Conservation (phyloP, 2,888 invertebrate genomes). For the Thymelicus lineola region DNA sequence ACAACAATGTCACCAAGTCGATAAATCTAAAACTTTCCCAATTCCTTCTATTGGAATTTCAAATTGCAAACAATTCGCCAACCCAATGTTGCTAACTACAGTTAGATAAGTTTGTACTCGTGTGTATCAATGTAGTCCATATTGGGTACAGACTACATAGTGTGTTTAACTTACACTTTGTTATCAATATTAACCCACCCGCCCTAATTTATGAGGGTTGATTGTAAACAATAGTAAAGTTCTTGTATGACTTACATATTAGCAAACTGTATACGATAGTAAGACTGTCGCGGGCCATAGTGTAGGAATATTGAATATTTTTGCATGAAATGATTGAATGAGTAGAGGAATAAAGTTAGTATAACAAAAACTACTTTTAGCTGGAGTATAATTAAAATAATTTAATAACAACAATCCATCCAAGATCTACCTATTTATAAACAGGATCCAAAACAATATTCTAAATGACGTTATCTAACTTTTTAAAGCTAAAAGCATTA, state of each 20-base stretch:
- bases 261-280: no score
- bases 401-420: no score
- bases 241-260: constrained; percentile 4
- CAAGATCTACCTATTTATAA: no score
- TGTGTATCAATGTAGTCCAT: background rate
- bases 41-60: constrained; percentile 18
- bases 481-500: no score
- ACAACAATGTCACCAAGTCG: background rate
- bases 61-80: constrained; percentile 1
- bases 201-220: constrained; percentile 13
- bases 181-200: constrained; percentile 32
- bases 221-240: constrained; percentile 1
- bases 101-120: constrained; percentile 41
- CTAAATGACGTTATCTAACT: no score
- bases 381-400: no score
- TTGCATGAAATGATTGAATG: no score
- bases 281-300: no score
- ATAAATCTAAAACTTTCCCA: constrained; percentile 24
- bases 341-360: no score
- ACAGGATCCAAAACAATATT: no score
- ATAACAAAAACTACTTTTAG: no score
- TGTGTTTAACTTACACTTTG: constrained; percentile 23
- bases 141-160: background rate
- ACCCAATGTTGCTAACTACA: constrained; percentile 30
- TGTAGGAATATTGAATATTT: no score